Conservation (phyloP, 2,113 vertebrate species). For the Sakesphorus luctuosus region DNA sequence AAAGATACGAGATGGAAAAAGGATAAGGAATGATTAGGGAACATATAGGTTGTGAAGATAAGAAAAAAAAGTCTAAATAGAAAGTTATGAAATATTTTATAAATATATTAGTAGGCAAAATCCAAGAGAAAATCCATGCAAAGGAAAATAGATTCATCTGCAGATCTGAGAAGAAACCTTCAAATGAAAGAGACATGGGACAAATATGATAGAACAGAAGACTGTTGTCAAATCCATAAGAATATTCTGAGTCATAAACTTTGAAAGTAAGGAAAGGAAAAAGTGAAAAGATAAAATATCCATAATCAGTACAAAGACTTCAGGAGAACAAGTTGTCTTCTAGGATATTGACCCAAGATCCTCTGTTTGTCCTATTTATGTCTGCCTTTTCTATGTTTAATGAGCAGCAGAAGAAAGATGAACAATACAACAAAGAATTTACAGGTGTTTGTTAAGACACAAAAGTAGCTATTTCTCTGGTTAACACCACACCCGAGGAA, state of each 20-base stretch:
- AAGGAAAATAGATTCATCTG: neutral
- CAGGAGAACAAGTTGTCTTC: neutral
- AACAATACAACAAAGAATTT: neutral
- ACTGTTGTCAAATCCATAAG: neutral
- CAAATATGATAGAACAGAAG: neutral
- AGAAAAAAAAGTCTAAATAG: neutral
- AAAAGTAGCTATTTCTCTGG: neutral
- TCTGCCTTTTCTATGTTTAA: neutral
- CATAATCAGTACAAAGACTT: neutral
- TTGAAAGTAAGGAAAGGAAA: neutral
- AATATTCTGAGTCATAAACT: neutral
- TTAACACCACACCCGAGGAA: neutral
- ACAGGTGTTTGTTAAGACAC: neutral
- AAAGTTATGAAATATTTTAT: neutral
- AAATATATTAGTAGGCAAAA: neutral
- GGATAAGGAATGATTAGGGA: neutral
- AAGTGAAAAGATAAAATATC: neutral
- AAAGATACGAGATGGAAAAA: neutral
- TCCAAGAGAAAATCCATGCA: neutral
- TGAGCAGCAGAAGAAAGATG: neutral
- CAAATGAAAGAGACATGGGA: neutral
- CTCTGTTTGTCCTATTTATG: neutral
- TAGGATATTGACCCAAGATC: neutral
- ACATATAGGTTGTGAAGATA: neutral
- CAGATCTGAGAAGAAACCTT: neutral